Evolutionary conservation across 2,888 invertebrate genomes (phyloP).

Genomic region (Actias luna): DNA sequence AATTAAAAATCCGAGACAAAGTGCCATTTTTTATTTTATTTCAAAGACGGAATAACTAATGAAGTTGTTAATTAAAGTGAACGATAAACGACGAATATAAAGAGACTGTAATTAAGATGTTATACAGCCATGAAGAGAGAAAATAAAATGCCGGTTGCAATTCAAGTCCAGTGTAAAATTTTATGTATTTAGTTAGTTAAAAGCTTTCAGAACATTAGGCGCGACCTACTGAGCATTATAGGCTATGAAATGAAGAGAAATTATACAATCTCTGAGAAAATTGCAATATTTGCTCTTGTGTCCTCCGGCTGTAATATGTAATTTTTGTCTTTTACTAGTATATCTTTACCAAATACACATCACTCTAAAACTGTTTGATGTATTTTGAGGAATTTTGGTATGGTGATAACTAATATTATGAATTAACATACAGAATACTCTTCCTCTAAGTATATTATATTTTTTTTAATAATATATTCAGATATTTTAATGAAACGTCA

Average conservation of each 20-base stretch:
- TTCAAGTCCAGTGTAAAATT: slow-evolving; percentile 30
- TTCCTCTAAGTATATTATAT: too few relatives aligned
- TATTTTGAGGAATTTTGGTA: too few relatives aligned
- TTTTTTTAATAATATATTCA: too few relatives aligned
- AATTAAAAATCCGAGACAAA: slow-evolving; percentile 19
- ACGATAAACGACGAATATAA: slow-evolving; percentile 53
- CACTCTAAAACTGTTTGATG: too few relatives aligned
- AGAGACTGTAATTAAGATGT: slow-evolving; percentile 55
- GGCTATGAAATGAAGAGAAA: slow-evolving; percentile 52
- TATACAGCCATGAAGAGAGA: slow-evolving; percentile 46
- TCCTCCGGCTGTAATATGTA: too few relatives aligned
- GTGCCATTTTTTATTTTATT: slow-evolving; percentile 23
- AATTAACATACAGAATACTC: too few relatives aligned
- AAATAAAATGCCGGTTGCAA: slow-evolving; percentile 39
- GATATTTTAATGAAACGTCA: too few relatives aligned
- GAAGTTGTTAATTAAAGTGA: slow-evolving; percentile 55
- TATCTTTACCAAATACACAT: too few relatives aligned
- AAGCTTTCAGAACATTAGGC: slow-evolving; percentile 27
- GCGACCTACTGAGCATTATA: slow-evolving; percentile 47
- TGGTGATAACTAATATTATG: too few relatives aligned
- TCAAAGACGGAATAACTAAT: slow-evolving; percentile 41
- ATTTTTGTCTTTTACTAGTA: too few relatives aligned
- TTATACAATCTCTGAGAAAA: neutral
- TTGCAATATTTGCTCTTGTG: neutral
- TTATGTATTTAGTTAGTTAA: slow-evolving; percentile 36